Percentiles rank a stretch among this genome's conserved stretches.
phyloP scores from a whole-genome alignment of 2,113 vertebrate genomes.

The Aegypius monachus region DNA sequence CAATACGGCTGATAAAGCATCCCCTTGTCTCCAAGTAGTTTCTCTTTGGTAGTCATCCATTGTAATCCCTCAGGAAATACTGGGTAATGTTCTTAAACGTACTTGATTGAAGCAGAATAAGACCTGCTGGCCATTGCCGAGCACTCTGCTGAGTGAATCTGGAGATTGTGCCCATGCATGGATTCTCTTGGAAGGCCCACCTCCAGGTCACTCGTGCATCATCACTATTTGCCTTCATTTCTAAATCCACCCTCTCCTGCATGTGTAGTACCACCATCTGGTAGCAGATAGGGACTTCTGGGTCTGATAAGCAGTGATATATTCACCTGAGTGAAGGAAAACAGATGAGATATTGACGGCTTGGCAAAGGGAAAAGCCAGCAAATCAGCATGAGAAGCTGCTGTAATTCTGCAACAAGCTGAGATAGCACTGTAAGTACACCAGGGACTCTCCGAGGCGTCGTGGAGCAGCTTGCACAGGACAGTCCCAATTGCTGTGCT shows the following conservation, averaged over 20 bases:
- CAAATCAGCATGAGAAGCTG: not conserved
- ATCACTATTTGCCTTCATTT: not conserved
- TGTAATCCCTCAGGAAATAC: not conserved
- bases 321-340: not conserved
- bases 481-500: not conserved
- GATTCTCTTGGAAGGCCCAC: not conserved
- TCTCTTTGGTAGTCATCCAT: not conserved
- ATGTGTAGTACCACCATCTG: not conserved
- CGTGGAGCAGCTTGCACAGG: not conserved
- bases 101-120: not conserved
- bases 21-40: not conserved
- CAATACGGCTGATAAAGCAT: not conserved
- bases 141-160: not conserved
- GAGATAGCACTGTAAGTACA: not conserved
- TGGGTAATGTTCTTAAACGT: not conserved
- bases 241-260: not conserved
- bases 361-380: not conserved
- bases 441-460: accelerated
- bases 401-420: not conserved
- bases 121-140: not conserved
- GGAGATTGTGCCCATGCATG: not conserved
- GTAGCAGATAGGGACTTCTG: not conserved
- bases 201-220: not conserved
- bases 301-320: not conserved
- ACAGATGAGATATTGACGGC: not conserved